phyloP scores from a whole-genome alignment of 2,797 vertebrate species.

The Falco berigora region DNA sequence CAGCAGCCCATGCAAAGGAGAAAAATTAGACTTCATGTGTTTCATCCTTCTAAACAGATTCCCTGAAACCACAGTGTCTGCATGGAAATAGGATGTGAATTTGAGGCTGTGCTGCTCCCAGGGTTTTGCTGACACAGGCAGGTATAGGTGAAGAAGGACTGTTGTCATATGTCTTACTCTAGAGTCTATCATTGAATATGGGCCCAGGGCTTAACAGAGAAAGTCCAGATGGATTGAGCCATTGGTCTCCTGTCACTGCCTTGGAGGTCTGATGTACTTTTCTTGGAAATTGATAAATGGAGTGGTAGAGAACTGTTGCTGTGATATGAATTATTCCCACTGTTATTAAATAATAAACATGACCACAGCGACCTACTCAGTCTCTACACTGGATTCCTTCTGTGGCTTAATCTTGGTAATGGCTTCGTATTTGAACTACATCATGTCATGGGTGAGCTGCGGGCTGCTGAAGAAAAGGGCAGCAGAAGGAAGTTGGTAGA shows the following conservation, averaged over 20 bases:
- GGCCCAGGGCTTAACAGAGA: neutral
- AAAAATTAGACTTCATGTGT: neutral
- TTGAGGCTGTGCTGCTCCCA: neutral
- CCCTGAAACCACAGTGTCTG: neutral
- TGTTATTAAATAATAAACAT: constrained; percentile 62
- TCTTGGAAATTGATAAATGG: constrained; percentile 24
- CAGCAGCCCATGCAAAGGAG: neutral
- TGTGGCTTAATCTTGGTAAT: constrained; percentile 57
- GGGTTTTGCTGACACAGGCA: neutral
- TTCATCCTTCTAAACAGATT: neutral
- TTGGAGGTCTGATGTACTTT: neutral
- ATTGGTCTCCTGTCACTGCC: neutral
- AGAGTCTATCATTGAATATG: neutral
- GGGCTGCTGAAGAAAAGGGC: neutral
- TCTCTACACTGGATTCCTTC: constrained; percentile 32
- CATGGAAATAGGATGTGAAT: neutral
- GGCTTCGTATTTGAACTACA: constrained; percentile 27
- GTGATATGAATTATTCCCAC: constrained; percentile 50
- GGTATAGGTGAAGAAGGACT: neutral
- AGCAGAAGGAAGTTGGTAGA: neutral
- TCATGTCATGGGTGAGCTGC: neutral
- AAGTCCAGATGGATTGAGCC: neutral
- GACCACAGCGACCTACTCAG: constrained; percentile 11
- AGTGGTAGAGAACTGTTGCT: neutral
- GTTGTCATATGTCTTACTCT: neutral